Evolutionary conservation across 2,113 vertebrate species (phyloP).

Genomic region (Chitala chitala): DNA sequence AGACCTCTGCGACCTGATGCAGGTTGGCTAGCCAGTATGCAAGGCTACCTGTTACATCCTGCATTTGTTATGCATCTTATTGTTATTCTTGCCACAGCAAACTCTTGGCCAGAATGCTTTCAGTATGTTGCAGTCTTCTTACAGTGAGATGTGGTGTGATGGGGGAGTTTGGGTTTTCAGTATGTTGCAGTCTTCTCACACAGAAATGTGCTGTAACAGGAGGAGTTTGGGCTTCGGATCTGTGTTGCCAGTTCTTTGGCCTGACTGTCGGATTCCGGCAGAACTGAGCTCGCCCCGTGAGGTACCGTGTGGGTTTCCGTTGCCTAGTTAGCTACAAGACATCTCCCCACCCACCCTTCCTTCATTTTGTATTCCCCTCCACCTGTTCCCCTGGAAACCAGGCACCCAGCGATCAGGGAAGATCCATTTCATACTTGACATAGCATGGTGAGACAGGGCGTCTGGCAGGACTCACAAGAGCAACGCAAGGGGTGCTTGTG

Average conservation of each 20-base stretch:
- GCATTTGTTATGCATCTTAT: too few species aligned
- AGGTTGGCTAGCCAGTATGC: too few species aligned
- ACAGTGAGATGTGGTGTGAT: background rate
- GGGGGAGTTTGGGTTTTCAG: too few species aligned
- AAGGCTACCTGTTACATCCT: too few species aligned
- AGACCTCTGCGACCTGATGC: too few species aligned
- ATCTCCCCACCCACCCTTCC: background rate
- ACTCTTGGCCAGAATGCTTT: too few species aligned
- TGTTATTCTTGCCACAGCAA: too few species aligned
- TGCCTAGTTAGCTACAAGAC: background rate
- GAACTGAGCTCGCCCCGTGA: background rate
- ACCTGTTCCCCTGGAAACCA: slow-evolving; percentile 34
- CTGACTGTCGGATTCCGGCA: slow-evolving; percentile 1
- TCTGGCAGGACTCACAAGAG: background rate
- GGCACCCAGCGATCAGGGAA: slow-evolving; percentile 18
- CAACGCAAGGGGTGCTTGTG: background rate
- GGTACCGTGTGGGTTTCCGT: background rate
- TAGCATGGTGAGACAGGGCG: background rate
- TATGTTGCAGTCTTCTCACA: too few species aligned
- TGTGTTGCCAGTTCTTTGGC: background rate
- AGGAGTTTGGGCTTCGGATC: too few species aligned
- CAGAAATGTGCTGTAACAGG: too few species aligned
- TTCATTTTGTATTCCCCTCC: background rate
- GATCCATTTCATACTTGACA: slow-evolving; percentile 21
- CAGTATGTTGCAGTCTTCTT: too few species aligned